Evolutionary conservation across 2,888 invertebrate species (phyloP).

Genomic region (Spilosoma lubricipeda): DNA sequence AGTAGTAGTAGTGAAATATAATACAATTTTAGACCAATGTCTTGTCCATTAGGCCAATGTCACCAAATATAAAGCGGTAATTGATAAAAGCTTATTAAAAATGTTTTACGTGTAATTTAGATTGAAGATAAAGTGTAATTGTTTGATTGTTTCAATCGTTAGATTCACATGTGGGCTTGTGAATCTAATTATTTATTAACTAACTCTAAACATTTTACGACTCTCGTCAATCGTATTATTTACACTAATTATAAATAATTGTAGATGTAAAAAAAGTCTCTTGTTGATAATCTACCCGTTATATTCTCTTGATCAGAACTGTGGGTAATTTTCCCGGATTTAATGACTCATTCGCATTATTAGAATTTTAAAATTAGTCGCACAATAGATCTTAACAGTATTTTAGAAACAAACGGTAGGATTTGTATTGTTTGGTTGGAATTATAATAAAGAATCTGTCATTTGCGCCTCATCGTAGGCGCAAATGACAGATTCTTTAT

Average conservation of each 20-base stretch:
- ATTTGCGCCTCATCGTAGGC: no score
- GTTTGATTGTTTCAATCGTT: slow-evolving; percentile 52
- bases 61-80: slow-evolving; percentile 47
- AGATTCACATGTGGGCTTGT: slow-evolving; percentile 43
- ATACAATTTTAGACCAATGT: neutral
- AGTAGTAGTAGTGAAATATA: neutral
- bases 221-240: slow-evolving; percentile 27
- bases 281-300: slow-evolving; percentile 9
- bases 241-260: slow-evolving; percentile 24
- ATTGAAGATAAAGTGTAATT: slow-evolving; percentile 57
- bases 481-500: neutral
- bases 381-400: neutral
- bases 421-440: neutral
- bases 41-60: neutral
- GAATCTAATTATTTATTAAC: slow-evolving; percentile 28
- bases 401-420: neutral
- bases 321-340: slow-evolving; percentile 2
- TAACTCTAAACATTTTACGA: slow-evolving; percentile 32
- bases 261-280: slow-evolving; percentile 4
- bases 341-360: neutral
- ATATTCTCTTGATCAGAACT: neutral
- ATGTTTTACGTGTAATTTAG: slow-evolving; percentile 57
- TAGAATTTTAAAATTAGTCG: neutral
- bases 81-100: slow-evolving; percentile 62
- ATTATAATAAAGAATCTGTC: no score